Evolutionary conservation across 2,888 invertebrate species (phyloP), one percentile per base, ranked within the genome.

Genomic region (Loripinus fragilis): DNA sequence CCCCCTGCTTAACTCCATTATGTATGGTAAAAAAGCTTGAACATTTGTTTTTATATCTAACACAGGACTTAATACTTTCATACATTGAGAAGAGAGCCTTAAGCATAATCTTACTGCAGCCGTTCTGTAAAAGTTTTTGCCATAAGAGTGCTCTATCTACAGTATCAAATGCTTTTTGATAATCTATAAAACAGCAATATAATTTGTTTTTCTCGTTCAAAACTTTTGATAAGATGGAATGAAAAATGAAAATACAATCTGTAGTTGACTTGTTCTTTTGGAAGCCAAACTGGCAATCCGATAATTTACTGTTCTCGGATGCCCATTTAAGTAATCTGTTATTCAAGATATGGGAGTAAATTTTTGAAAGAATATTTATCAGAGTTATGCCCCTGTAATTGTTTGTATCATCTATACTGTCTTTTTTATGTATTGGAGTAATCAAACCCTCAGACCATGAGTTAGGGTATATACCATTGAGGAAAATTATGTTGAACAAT

Each of bases 371-470:
- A n/a, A n/a, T n/a, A n/a, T n/a, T 55, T 15, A 55, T 55, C 28
- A 55, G n/a, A n/a, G n/a, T n/a, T n/a, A n/a, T n/a, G n/a, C n/a
- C n/a, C n/a, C n/a, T n/a, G n/a, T n/a, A n/a, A 42, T 42, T 42
- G 17, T 42, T 42, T 42, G 42, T 42, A 42, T 42, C 42, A 17
- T 42, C 42, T 42, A 42, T 12, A 42, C 42, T 42, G 42, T 17
- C 42, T 17, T 71, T 71, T 50, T 71, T 71, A 60, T 71, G 71
- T 28, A 70, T 33, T 50, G 50, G 71, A 10, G 52, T 33, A 15
- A 71, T 71, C 28, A 71, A n/a, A n/a, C n/a, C n/a, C n/a, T n/a
- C n/a, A n/a, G n/a, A n/a, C n/a, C n/a, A n/a, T n/a, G n/a, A n/a
- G n/a, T 52, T 23, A 55, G 71, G 71, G 41, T 52, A 60, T 25